Conservation (phyloP, 2,888 invertebrate genomes). For the Dasysyrphus albostriatus region DNA sequence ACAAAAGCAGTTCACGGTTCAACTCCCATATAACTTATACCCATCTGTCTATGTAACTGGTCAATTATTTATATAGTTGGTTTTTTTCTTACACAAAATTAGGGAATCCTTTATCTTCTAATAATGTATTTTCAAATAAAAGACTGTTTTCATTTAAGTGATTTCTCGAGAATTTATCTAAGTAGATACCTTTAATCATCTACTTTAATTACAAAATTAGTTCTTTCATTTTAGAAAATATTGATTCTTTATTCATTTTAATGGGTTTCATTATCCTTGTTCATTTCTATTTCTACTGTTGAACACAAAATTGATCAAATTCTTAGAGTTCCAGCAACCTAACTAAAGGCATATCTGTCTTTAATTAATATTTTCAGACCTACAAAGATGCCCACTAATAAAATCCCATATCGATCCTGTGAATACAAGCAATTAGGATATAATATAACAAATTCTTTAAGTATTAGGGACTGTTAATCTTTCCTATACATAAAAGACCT, state of each 20-base stretch:
- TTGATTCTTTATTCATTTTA: not conserved
- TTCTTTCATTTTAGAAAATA: too few relatives aligned
- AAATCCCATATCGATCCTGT: not conserved
- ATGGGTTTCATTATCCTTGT: not conserved
- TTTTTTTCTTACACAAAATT: too few relatives aligned
- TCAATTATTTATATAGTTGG: too few relatives aligned
- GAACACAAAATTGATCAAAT: not conserved
- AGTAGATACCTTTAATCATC: too few relatives aligned
- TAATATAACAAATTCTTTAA: not conserved
- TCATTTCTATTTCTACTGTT: not conserved
- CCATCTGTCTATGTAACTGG: too few relatives aligned
- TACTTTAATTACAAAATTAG: too few relatives aligned
- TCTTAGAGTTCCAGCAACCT: not conserved
- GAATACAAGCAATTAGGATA: not conserved
- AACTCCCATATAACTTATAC: too few relatives aligned
- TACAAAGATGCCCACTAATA: not conserved
- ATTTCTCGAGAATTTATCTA: too few relatives aligned
- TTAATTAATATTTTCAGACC: not conserved
- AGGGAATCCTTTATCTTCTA: too few relatives aligned
- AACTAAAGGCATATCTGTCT: not conserved
- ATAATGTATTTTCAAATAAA: too few relatives aligned
- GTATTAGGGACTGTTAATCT: not conserved
- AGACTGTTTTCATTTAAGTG: too few relatives aligned
- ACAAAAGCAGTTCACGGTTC: too few relatives aligned
- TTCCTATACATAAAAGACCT: not conserved